Evolutionary conservation across 2,888 invertebrate genomes (phyloP), one percentile per base, ranked within the genome.

Genomic region (Hipparchia semele): DNA sequence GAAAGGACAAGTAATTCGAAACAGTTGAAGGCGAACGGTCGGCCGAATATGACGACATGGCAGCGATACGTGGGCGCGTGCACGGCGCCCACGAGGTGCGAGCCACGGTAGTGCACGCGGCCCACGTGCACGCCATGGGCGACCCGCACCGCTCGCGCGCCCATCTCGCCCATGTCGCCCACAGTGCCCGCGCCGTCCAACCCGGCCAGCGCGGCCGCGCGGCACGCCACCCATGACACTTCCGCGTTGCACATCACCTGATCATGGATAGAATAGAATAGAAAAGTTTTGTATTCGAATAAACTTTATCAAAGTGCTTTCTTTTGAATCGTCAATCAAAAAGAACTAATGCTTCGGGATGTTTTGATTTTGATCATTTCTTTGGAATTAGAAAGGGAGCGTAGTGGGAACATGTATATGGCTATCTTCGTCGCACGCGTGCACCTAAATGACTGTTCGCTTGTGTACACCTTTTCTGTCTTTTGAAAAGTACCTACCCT

Each of bases 191-290:
- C 91, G 89, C 90, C 49, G 68, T 46, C 73, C 88, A 51, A 6
- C 83, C 82, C 5, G 87, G 72, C 68, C 61, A 66, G 13, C 72
- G 51, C 91, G 86, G 91, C 81, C 2, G 89, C 74, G 7, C 76
- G 71, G 12, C 78, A 66, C 89, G 91, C 92, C 54, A 73, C 58
- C 76, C 90, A 76, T 51, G 73, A 65, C 7, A 76, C 76, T 51
- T 85, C 82, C 6, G 89, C 90, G 79, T 92, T 91, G 78, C 92
- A 93, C 86, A 92, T 84, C 77, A 92, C 92, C 92, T 90, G 74
- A 2, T 46, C 6, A 65, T 33, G 10, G 46, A 5, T 39, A 39
- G 39, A 39, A 39, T 39, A 39, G 2, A 39, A 39, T 39, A 5
- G 5, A 39, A 39, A 4, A 39, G 39, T 39, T 2, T 1, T 39